A percentile compares a stretch with the other conserved stretches of the same genome.
Evolutionary conservation across 2,888 invertebrate genomes (phyloP).

Genomic region (Colletes collaris): DNA sequence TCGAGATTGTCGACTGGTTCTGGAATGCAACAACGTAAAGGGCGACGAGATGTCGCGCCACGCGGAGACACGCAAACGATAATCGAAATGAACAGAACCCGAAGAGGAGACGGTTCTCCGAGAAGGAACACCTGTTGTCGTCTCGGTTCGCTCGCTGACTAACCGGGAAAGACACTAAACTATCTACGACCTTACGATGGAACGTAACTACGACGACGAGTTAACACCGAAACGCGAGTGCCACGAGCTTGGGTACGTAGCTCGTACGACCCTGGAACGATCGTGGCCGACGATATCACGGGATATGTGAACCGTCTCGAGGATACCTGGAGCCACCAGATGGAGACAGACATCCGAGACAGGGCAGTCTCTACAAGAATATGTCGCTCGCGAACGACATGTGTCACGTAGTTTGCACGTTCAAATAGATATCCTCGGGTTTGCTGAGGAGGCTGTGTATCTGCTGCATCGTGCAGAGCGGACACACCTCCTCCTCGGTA

Average conservation of each 20-base stretch:
- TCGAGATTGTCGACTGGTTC: background rate
- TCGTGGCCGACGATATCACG: constrained; percentile 59
- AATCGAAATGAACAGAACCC: constrained; percentile 18
- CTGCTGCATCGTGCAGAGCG: constrained; percentile 79
- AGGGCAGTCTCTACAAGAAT: constrained; percentile 53
- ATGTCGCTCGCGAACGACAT: constrained; percentile 49
- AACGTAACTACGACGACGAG: constrained; percentile 41
- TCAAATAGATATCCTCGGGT: constrained; percentile 75
- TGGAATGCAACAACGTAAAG: constrained; percentile 37
- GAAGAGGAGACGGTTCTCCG: background rate
- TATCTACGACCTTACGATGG: constrained; percentile 42
- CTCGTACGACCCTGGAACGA: constrained; percentile 1
- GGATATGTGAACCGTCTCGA: constrained; percentile 60
- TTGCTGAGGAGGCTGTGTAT: constrained; percentile 77
- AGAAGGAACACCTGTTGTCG: background rate
- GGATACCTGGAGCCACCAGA: constrained; percentile 6
- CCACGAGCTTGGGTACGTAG: constrained; percentile 18
- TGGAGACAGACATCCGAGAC: constrained; percentile 37
- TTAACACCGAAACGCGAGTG: constrained; percentile 35
- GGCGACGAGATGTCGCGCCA: background rate
- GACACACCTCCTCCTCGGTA: constrained; percentile 78
- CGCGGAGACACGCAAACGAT: background rate
- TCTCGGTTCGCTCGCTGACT: constrained; percentile 27
- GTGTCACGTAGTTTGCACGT: constrained; percentile 70
- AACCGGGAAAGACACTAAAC: constrained; percentile 48